Percentiles rank a stretch among this genome's conserved stretches.
phyloP scores from a whole-genome alignment of 2,797 vertebrate genomes.

The Chiloscyllium punctatum region DNA sequence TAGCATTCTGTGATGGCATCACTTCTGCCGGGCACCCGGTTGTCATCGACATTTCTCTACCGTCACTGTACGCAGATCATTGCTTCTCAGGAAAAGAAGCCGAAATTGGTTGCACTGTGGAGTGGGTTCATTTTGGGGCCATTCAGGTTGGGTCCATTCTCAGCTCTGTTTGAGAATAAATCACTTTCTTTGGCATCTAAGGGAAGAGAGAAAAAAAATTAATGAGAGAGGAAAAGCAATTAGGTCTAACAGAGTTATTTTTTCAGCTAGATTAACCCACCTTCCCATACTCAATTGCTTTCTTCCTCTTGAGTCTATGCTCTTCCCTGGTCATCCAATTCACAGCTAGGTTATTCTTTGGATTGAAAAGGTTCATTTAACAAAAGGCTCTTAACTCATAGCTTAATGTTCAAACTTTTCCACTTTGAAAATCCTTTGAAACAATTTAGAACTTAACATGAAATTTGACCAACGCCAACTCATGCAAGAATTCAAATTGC shows the following conservation, averaged over 20 bases:
- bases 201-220: background rate
- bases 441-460: background rate
- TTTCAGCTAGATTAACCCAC: background rate
- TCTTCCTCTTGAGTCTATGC: background rate
- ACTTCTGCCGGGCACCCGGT: conserved; percentile 89
- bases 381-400: background rate
- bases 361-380: background rate
- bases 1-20: conserved; percentile 80
- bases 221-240: background rate
- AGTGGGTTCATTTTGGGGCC: background rate
- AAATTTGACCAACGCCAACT: background rate
- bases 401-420: background rate
- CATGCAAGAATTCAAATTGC: background rate
- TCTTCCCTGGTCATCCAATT: background rate
- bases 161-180: conserved; percentile 3
- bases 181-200: conserved; percentile 11
- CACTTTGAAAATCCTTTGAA: background rate
- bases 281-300: background rate
- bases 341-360: background rate
- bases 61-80: background rate
- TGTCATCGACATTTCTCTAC: conserved; percentile 45
- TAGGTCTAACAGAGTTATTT: background rate
- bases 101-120: background rate
- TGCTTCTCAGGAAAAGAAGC: conserved; percentile 29
- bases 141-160: conserved; percentile 30